Base-by-base conservation (phyloP, 2,797 vertebrate genomes). In the Ctenopoma kingsleyae region DNA sequence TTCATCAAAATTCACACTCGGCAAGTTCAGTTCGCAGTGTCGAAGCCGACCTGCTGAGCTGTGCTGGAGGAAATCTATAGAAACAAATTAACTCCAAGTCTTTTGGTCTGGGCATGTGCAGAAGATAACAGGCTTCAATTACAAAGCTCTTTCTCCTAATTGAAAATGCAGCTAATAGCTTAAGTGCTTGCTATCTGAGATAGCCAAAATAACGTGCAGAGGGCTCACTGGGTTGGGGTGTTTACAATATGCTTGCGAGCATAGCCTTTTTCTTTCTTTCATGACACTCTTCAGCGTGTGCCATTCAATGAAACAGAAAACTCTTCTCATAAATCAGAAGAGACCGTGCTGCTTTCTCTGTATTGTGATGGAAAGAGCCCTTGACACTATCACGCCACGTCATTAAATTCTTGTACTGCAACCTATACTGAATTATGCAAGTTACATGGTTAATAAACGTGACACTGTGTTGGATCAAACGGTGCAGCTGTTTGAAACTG, bases 131-230 rank as follows among this genome's bases (percentile, higher is more conserved):
- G 80, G 74, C 84, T 80, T 86, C 83, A 82, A 85, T 89, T 89
- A 85, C 83, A 85, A 81, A 89, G 71, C 78, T 73, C 74, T 85
- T 74, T 80, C 78, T 82, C 65, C 83, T 89, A 82, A 91, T 89
- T 91, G 80, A 89, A 89, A 88, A 77, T 68, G 67, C 67, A 82
- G 69, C 79, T 90, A 90, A 92, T 88, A 87, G 85, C 78, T 82
- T 90, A 90, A 91, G 87, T 90, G 84, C 81, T 85, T 55, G 50
- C 64, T 86, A 84, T 89, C 75, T 89, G 76, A 65, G 55, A 59
- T 43, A 54, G 69, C 68, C 70, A 76, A 81, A 88, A 82, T 65
- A 83, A 74, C 59, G 61, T 60, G 74, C 40, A 47, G 20, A 60
- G 57, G 71, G 49, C 50, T 43, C 56, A 35, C 22, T 49, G 61